Conservation (phyloP, 2,888 invertebrate genomes). For the Agrilus mali region DNA sequence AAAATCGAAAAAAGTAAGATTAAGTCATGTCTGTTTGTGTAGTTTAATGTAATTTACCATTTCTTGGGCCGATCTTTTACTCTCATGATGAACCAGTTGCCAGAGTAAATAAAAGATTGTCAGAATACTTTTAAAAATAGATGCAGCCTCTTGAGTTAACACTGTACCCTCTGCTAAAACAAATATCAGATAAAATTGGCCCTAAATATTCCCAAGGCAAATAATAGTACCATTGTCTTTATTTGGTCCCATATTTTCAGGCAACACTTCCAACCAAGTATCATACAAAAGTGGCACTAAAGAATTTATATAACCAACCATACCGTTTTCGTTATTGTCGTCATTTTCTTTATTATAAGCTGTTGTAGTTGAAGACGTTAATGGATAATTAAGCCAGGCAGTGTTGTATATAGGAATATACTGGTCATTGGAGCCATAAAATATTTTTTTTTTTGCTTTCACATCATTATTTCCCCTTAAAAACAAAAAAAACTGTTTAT, state of each 20-base stretch:
- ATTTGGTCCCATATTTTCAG: conserved; percentile 24
- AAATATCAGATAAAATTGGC: conserved; percentile 9
- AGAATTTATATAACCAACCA: conserved; percentile 43
- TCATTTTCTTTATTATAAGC: neutral
- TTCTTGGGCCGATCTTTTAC: too few species aligned
- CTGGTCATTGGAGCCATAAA: neutral
- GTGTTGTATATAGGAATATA: conserved; percentile 3
- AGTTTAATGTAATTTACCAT: too few species aligned
- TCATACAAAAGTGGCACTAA: conserved; percentile 69
- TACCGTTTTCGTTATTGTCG: neutral
- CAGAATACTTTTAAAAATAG: conserved; percentile 48
- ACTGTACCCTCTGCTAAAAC: conserved; percentile 23
- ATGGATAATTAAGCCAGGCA: neutral
- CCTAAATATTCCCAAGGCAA: neutral
- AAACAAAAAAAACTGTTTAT: too few species aligned
- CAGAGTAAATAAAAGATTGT: conserved; percentile 49
- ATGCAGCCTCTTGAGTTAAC: conserved; percentile 49
- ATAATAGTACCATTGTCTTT: conserved; percentile 1
- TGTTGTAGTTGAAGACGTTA: neutral
- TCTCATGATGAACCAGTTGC: neutral
- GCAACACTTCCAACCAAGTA: conserved; percentile 71
- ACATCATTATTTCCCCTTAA: conserved; percentile 3
- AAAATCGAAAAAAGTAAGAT: conserved; percentile 19
- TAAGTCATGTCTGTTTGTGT: too few species aligned
- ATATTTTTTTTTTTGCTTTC: conserved; percentile 2